phyloP scores from a whole-genome alignment of 2,113 vertebrate species.

The Butastur rufipennis region DNA sequence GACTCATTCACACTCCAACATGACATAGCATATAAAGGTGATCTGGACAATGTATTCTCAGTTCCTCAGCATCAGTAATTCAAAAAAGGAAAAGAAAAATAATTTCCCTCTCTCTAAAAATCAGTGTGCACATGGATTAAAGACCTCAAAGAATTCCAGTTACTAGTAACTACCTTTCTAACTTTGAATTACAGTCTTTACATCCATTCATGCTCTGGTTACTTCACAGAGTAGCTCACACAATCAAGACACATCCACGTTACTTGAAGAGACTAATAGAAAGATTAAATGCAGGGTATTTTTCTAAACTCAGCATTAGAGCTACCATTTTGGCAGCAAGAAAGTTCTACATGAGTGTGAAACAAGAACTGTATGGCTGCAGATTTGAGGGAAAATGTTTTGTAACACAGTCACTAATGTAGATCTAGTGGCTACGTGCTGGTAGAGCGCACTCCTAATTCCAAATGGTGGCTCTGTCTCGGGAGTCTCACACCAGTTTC shows the following conservation, averaged over 20 bases:
- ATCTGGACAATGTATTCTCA: not conserved
- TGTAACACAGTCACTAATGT: not conserved
- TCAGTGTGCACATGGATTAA: not conserved
- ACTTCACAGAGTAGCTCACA: not conserved
- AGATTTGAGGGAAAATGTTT: not conserved
- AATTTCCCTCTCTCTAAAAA: not conserved
- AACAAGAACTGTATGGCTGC: not conserved
- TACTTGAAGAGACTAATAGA: not conserved
- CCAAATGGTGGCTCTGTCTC: not conserved
- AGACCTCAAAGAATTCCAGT: not conserved
- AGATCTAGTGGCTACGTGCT: not conserved
- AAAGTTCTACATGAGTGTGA: not conserved
- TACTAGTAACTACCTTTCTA: not conserved
- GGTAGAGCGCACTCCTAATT: no score
- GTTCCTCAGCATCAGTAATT: not conserved
- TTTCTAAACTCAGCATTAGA: not conserved
- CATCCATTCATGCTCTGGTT: rapidly evolving
- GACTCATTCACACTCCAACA: not conserved
- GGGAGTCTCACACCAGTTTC: not conserved
- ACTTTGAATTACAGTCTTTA: not conserved
- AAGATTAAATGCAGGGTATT: not conserved
- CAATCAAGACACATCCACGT: rapidly evolving
- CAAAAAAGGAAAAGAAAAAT: not conserved
- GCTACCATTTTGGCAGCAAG: not conserved
- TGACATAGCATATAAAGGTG: not conserved